Base-by-base conservation (phyloP, 2,797 vertebrate species). In the Sebastes itinus region DNA sequence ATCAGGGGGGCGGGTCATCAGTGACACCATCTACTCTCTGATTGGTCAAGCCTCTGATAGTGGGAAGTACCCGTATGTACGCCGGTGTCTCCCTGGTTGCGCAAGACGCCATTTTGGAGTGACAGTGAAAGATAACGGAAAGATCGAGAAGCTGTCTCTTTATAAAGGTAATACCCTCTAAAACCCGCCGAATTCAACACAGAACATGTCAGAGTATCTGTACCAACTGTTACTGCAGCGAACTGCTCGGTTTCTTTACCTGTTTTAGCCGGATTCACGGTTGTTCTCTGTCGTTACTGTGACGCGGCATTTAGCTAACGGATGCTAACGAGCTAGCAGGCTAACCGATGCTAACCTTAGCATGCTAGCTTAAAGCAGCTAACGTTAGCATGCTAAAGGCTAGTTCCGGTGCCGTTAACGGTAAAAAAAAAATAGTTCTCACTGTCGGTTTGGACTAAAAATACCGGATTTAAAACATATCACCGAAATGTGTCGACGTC, bases 51-150 rank as follows among this genome's bases (percentile, higher is more conserved):
- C 13, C 9, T 42, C n/a, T 73, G 56, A 80, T 75, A 88, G 89
- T 92, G 94, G 94, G 93, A 90, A 68, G 93, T 78, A 55, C 56
- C 80, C 30, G 83, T 42, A 38, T 38, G 35, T 85, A 78, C 91
- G 79, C 95, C 93, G 93, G 94, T 89, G 89, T 95, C 89, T 91
- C 92, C 85, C 90, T 87, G 94, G 92, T 91, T 95, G 95, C 92
- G 92, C 94, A 93, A 94, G 93, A 95, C 95, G 95, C 96, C 96
- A 96, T 96, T 96, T 96, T 96, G 95, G 90, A 93, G 92, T 95
- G 94, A 94, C 94, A 92, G 93, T 88, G 89, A 90, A 91, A 92
- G 89, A 92, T 92, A 88, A 90, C 84, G 89, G 91, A 94, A 94
- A 90, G 91, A 92, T 93, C 93, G 82, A 94, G 94, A 95, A 95